Conservation (phyloP, 2,888 invertebrate genomes). For the Arctia plantaginis region DNA sequence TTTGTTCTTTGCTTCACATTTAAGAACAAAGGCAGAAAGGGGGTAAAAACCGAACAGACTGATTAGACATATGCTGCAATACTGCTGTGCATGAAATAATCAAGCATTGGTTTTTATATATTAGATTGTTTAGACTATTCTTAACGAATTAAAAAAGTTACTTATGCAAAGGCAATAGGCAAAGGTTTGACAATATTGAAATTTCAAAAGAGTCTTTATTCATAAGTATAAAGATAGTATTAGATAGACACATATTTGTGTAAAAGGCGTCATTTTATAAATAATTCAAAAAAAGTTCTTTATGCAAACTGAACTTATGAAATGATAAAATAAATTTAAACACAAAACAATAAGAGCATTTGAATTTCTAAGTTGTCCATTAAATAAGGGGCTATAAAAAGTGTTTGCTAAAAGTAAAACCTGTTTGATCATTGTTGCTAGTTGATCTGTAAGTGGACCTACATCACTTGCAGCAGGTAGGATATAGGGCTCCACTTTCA, state of each 20-base stretch:
- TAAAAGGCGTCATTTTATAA: neutral
- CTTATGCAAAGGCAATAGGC: too few species aligned
- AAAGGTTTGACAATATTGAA: too few species aligned
- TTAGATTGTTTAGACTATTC: too few species aligned
- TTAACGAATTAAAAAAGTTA: too few species aligned
- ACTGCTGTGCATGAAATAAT: too few species aligned
- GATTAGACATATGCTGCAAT: too few species aligned
- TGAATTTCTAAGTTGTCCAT: constrained; percentile 34
- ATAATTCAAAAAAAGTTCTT: neutral
- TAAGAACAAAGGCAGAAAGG: too few species aligned
- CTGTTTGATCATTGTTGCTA: constrained; percentile 66
- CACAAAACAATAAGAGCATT: constrained; percentile 19
- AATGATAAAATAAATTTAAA: constrained; percentile 22
- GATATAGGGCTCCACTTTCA: constrained; percentile 59
- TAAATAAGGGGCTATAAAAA: constrained; percentile 76
- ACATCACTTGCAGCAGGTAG: constrained; percentile 62
- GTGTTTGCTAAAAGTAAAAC: constrained; percentile 65
- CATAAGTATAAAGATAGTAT: neutral
- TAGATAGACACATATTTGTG: neutral
- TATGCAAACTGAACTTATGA: neutral
- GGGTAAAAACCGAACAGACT: too few species aligned
- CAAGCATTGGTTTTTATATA: too few species aligned
- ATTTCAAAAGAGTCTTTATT: too few species aligned
- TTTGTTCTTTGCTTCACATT: too few species aligned
- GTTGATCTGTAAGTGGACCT: constrained; percentile 55